Base-by-base conservation (phyloP, 2,113 vertebrate genomes). In the Caranx ignobilis region DNA sequence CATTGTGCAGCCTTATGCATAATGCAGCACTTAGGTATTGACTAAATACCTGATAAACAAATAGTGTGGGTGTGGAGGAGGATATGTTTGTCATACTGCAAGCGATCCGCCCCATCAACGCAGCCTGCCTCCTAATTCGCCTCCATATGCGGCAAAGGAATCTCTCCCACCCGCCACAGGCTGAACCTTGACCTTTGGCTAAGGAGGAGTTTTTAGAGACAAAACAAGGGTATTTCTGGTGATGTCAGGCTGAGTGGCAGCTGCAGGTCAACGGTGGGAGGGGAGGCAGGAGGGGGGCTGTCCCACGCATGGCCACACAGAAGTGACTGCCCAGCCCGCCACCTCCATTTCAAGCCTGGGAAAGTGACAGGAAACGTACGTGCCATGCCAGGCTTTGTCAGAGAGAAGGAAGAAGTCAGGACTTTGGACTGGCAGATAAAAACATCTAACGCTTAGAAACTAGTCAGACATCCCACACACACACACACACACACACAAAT, bases 21-120 rank as follows among this genome's bases (percentile, higher is more conserved):
- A 86, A 91, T 92, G 87, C 81, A 92, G 79, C 76, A 71, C 75
- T 81, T 73, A 86, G 71, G 56, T 84, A 77, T 84, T 50, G 71
- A 90, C 84, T 89, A 88, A 93, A 89, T 89, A 93, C 84, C 88
- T 89, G 85, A 84, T 92, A 87, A 92, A 92, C 71, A 91, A 89
- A 87, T 72, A 66, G 59, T 43, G 66, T 34, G 75, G 82, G 56
- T 67, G 87, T 81, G 81, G 77, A 74, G 26, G 76, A 66, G 75
- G 76, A 81, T 68, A 45, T 75, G 77, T 88, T 83, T 73, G 75
- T 79, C 81, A 71, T 59, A 52, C 62, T 37, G 32, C 61, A 47
- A 80, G 84, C 81, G 80, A 66, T 60, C 50, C 6, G 13, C 60
- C 61, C 62, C 48, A 50, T 63, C 72, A 74, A 84, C 6, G 48